Evolutionary conservation across 2,888 invertebrate genomes (phyloP).

Genomic region (Hypercompe scribonia): DNA sequence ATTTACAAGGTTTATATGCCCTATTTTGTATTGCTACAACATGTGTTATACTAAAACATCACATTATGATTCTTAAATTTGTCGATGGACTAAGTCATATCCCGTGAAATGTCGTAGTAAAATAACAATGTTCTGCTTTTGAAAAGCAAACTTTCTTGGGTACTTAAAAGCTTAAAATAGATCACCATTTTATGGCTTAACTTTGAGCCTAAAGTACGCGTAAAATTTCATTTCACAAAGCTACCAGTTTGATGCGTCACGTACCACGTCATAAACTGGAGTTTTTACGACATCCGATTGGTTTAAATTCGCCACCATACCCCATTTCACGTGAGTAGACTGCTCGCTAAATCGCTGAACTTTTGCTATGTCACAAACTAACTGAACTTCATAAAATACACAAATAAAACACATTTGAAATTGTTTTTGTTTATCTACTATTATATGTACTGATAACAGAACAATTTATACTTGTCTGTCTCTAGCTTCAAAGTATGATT

Average conservation of each 20-base stretch:
- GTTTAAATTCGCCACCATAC: constrained; percentile 6
- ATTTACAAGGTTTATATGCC: constrained; percentile 39
- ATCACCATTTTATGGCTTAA: constrained; percentile 15
- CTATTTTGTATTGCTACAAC: constrained; percentile 38
- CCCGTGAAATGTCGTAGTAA: constrained; percentile 15
- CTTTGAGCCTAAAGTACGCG: constrained; percentile 5
- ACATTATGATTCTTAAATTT: constrained; percentile 46
- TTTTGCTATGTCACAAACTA: not conserved
- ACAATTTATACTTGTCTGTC: not conserved
- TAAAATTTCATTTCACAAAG: constrained; percentile 10
- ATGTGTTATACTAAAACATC: constrained; percentile 32
- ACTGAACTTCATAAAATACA: not conserved
- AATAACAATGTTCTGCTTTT: constrained; percentile 18
- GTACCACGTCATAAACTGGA: constrained; percentile 1
- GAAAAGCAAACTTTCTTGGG: constrained; percentile 3
- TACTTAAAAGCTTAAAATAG: constrained; percentile 11
- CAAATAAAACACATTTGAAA: not conserved
- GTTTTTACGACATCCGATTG: constrained; percentile 14
- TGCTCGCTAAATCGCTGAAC: not conserved
- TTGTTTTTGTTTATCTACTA: not conserved
- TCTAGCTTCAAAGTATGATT: not conserved
- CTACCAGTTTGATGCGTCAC: constrained; percentile 4
- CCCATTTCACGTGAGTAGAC: not conserved
- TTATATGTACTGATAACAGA: not conserved
- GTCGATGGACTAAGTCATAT: constrained; percentile 37